Conservation (phyloP, 2,888 invertebrate species). For the Scaptomyza polygonia region DNA sequence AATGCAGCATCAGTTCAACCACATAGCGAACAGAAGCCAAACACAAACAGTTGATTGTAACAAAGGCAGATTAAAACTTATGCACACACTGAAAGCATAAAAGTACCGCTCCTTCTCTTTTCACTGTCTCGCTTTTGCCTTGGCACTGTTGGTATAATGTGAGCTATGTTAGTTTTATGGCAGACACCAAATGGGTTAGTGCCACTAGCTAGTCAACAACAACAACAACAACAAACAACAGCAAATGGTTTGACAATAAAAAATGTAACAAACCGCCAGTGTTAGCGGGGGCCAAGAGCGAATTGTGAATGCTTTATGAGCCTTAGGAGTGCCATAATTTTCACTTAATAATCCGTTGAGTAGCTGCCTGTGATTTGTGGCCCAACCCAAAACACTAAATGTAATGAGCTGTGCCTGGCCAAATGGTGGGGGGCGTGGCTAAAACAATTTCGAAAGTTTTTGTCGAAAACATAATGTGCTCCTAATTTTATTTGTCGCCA, state of each 20-base stretch:
- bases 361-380: conserved; percentile 77
- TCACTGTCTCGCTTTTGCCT: conserved; percentile 15
- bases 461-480: conserved; percentile 80
- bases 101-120: conserved; percentile 15
- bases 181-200: conserved; percentile 70
- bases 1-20: conserved; percentile 28
- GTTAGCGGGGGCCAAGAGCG: conserved; percentile 56
- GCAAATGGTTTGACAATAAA: conserved; percentile 72
- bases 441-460: conserved; percentile 77
- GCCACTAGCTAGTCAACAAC: conserved; percentile 18
- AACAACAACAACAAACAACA: conserved; percentile 13
- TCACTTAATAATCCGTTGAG: conserved; percentile 80
- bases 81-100: conserved; percentile 64
- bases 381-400: conserved; percentile 34
- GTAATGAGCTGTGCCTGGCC: conserved; percentile 62
- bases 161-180: conserved; percentile 78
- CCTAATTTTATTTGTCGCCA: conserved; percentile 81
- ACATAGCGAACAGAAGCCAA: conserved; percentile 32
- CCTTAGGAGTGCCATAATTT: conserved; percentile 80
- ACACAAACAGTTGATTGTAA: conserved; percentile 59
- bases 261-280: conserved; percentile 73
- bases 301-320: conserved; percentile 80
- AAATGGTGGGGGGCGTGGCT: neutral
- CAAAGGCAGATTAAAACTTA: conserved; percentile 79
- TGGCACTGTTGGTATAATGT: conserved; percentile 63